Conservation (phyloP, 2,888 invertebrate species). For the Drosophila robusta region DNA sequence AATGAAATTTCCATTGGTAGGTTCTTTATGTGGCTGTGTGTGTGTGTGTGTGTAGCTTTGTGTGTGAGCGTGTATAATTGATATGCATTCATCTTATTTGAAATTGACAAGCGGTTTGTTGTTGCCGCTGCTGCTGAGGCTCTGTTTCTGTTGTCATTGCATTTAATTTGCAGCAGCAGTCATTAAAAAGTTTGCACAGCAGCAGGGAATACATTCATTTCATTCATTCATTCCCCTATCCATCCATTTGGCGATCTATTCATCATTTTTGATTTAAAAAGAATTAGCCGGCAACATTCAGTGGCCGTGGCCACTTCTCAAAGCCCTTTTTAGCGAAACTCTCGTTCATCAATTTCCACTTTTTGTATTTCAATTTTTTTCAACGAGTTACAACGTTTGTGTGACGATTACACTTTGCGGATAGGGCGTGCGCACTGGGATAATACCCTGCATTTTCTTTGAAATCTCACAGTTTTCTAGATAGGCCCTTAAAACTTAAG, state of each 20-base stretch:
- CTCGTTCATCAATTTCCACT: neutral
- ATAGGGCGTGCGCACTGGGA: too few species aligned
- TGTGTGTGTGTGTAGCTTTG: neutral
- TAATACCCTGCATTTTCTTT: too few species aligned
- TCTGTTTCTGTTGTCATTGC: slow-evolving; percentile 28
- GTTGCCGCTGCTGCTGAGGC: slow-evolving; percentile 1
- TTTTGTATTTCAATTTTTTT: too few species aligned
- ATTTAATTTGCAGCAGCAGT: slow-evolving; percentile 38
- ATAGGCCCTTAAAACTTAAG: too few species aligned
- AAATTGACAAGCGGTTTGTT: slow-evolving; percentile 26
- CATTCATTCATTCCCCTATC: slow-evolving; percentile 1
- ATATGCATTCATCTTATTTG: slow-evolving; percentile 47
- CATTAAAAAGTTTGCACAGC: slow-evolving; percentile 41
- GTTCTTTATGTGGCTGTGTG: slow-evolving; percentile 8
- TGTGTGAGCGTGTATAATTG: slow-evolving; percentile 29
- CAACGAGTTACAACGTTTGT: too few species aligned
- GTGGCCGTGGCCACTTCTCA: slow-evolving; percentile 10
- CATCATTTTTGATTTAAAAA: slow-evolving; percentile 36
- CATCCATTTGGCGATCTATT: slow-evolving; percentile 19
- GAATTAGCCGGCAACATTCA: slow-evolving; percentile 21
- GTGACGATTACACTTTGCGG: too few species aligned
- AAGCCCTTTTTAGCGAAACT: neutral
- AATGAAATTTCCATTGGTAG: slow-evolving; percentile 40
- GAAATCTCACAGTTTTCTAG: too few species aligned
- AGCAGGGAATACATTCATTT: slow-evolving; percentile 8